These are phyloP conservation scores for Xanthia togata DNA, from an alignment of 2,888 invertebrate species.

Conservation along the genomic window DNA sequence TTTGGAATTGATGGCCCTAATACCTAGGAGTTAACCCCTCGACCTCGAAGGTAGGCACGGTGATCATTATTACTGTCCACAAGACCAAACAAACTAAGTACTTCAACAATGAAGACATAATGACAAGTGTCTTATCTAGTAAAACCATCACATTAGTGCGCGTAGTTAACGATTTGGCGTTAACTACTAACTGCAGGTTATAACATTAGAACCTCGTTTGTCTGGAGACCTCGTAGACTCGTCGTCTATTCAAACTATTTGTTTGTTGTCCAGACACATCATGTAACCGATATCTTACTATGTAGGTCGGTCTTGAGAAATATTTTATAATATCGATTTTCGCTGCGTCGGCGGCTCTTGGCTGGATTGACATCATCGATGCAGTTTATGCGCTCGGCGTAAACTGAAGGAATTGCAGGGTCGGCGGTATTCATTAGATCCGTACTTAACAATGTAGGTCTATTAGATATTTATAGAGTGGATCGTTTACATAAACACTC, in stretches of 20 bases:
- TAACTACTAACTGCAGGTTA: slow-evolving; percentile 31
- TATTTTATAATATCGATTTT: background rate
- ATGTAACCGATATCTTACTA: background rate
- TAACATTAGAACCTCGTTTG: slow-evolving; percentile 37
- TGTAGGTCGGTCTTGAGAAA: background rate
- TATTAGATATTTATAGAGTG: background rate
- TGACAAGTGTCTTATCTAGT: slow-evolving; percentile 30
- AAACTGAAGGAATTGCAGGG: too few relatives aligned
- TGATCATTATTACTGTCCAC: background rate
- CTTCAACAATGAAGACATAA: slow-evolving; percentile 39
- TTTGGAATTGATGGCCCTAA: background rate
- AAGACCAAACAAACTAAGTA: background rate
- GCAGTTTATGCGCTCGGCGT: too few relatives aligned
- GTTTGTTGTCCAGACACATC: slow-evolving; percentile 12
- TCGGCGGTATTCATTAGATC: too few relatives aligned
- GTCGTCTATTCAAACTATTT: background rate
- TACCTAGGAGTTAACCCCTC: background rate
- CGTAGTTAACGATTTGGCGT: slow-evolving; percentile 41
- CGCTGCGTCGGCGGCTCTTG: too few relatives aligned
- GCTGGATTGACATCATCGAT: too few relatives aligned
- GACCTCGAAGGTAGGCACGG: background rate
- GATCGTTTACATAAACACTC: background rate
- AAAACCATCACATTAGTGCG: slow-evolving; percentile 34
- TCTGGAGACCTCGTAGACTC: slow-evolving; percentile 14
- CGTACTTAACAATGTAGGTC: too few relatives aligned